phyloP scores from a whole-genome alignment of 1,140 invertebrate genomes.

The Ostrea edulis region DNA sequence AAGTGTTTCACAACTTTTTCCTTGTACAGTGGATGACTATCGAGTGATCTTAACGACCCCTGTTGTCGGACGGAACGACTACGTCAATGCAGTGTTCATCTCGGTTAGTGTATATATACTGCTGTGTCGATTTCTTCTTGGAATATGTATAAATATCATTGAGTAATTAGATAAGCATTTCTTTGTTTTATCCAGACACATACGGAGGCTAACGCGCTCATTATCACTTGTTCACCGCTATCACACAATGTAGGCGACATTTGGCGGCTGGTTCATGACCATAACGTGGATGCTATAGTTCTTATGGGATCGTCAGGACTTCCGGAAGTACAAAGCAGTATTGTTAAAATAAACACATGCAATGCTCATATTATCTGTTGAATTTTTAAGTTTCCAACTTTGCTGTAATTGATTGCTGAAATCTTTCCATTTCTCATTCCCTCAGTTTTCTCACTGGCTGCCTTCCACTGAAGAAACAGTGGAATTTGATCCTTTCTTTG shows the following conservation, averaged over 20 bases:
- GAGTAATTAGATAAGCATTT: too few relatives aligned
- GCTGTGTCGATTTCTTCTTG: neutral
- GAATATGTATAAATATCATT: neutral
- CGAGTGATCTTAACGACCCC: slow-evolving; percentile 67
- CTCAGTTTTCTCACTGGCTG: slow-evolving; percentile 16
- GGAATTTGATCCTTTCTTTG: slow-evolving; percentile 13
- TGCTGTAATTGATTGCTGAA: too few relatives aligned
- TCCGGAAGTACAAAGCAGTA: neutral
- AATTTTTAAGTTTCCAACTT: too few relatives aligned
- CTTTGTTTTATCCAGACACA: neutral
- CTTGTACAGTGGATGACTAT: slow-evolving; percentile 58
- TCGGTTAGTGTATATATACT: slow-evolving; percentile 65
- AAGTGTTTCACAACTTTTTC: neutral
- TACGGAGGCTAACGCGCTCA: neutral
- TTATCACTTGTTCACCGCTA: neutral
- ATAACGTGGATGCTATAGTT: slow-evolving; percentile 1
- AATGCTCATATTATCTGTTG: neutral
- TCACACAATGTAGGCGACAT: slow-evolving; percentile 22
- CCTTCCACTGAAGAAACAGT: slow-evolving; percentile 1
- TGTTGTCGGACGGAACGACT: slow-evolving; percentile 67
- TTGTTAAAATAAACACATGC: neutral
- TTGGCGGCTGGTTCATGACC: slow-evolving; percentile 24
- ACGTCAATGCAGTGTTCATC: slow-evolving; percentile 75
- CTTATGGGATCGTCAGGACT: slow-evolving; percentile 9
- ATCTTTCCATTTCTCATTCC: neutral